These are phyloP conservation scores for Phycodurus eques DNA, from an alignment of 2,113 vertebrate species.

Conservation along the genomic window DNA sequence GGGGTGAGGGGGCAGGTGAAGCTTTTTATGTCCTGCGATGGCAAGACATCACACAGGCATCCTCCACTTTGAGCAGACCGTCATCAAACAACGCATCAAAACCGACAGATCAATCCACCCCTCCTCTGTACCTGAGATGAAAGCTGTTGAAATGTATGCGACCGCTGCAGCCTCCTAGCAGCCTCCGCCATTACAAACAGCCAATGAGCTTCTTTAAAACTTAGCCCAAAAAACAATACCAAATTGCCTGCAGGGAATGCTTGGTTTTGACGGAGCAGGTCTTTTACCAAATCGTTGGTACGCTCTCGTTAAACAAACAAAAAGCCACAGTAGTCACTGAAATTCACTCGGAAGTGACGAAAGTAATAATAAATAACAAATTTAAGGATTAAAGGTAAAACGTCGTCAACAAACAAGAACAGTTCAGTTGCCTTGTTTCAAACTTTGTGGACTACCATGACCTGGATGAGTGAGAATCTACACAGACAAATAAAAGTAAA, in stretches of 20 bases:
- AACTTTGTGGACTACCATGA: too few species aligned
- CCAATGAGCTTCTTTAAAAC: background rate
- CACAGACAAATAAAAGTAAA: too few species aligned
- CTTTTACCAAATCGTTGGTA: background rate
- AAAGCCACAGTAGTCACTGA: background rate
- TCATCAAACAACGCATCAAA: slow-evolving; percentile 98
- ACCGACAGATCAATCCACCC: slow-evolving; percentile 90
- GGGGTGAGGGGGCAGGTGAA: slow-evolving; percentile 72
- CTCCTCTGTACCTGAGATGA: slow-evolving; percentile 82
- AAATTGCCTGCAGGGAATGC: background rate
- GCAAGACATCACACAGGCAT: slow-evolving; percentile 88
- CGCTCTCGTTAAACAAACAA: background rate
- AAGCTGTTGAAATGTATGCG: slow-evolving; percentile 67
- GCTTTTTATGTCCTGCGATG: slow-evolving; percentile 87
- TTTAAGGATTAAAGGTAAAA: too few species aligned
- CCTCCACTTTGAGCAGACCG: slow-evolving; percentile 91
- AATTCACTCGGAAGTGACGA: too few species aligned
- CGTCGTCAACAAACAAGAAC: too few species aligned
- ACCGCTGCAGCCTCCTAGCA: background rate
- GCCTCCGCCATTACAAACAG: background rate
- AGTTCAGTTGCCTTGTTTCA: too few species aligned
- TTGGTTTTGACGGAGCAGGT: background rate
- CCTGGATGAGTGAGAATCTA: too few species aligned
- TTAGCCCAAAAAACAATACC: background rate
- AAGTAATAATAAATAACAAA: too few species aligned